A percentile compares a stretch with the other conserved stretches of the same genome.
These are phyloP conservation scores for Micrasema longulum DNA, from an alignment of 1,140 invertebrate species.

Conservation along the genomic window DNA sequence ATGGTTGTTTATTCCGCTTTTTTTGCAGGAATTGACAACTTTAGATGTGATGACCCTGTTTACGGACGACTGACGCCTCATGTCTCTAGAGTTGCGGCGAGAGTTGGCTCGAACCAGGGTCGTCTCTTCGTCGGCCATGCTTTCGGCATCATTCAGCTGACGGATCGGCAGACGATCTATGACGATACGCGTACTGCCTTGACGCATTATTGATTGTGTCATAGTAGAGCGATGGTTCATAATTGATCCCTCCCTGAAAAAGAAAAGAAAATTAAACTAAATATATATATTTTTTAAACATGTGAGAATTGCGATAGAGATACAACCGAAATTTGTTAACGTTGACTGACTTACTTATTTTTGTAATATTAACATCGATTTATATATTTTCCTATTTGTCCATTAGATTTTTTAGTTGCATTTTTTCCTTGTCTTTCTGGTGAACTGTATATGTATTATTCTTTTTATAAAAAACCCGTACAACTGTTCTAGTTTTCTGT, in stretches of 20 bases:
- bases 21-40: constrained; percentile 41
- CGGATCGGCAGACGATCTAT: constrained; percentile 43
- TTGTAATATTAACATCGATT: too few species aligned
- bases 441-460: too few species aligned
- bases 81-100: constrained; percentile 35
- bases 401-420: too few species aligned
- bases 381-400: too few species aligned
- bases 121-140: constrained; percentile 43
- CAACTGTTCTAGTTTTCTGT: too few species aligned
- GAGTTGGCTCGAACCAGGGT: constrained; percentile 34
- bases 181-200: constrained; percentile 50
- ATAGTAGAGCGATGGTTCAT: constrained; percentile 52
- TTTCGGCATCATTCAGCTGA: constrained; percentile 30
- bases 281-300: neutral
- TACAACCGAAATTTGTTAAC: neutral
- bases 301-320: neutral
- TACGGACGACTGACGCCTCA: constrained; percentile 36
- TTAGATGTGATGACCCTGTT: constrained; percentile 39
- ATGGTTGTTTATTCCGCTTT: constrained; percentile 29
- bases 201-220: constrained; percentile 53
- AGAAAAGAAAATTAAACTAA: neutral
- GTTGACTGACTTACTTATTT: too few species aligned
- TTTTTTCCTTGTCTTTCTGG: too few species aligned
- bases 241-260: constrained; percentile 52
- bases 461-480: too few species aligned